Evolutionary conservation across 1,140 invertebrate genomes (phyloP).

Genomic region (Cotesia typhae): DNA sequence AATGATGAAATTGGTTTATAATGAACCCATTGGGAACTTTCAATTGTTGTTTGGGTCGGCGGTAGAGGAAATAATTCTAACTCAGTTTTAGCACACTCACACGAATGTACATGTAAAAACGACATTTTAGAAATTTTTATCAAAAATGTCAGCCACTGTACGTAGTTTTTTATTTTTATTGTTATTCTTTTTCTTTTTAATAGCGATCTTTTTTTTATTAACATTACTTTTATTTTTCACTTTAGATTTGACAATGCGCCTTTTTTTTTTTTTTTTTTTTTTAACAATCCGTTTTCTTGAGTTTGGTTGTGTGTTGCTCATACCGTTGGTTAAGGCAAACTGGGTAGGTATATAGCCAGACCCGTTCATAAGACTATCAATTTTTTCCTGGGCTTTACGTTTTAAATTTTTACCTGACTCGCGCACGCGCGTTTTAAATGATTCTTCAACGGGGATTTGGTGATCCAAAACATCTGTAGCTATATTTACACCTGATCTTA

Average conservation of each 20-base stretch:
- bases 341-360: not conserved
- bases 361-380: not conserved
- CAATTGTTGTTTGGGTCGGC: too few relatives aligned
- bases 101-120: constrained; percentile 42
- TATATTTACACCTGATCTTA: constrained; percentile 31
- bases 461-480: not conserved
- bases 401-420: constrained; percentile 42
- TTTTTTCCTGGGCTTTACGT: constrained; percentile 38
- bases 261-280: not conserved
- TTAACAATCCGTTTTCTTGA: not conserved
- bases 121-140: constrained; percentile 22
- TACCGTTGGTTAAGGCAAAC: not conserved
- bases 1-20: too few relatives aligned
- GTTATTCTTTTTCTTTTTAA: not conserved
- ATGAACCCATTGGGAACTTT: too few relatives aligned
- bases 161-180: constrained; percentile 3
- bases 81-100: constrained; percentile 49
- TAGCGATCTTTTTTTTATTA: not conserved
- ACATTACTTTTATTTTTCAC: too few relatives aligned
- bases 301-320: not conserved
- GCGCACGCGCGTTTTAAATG: constrained; percentile 23
- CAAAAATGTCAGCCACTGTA: not conserved
- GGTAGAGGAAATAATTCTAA: constrained; percentile 26
- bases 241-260: not conserved
- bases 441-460: constrained; percentile 28